These are phyloP conservation scores for Volucella inanis DNA, from an alignment of 2,888 invertebrate genomes.

Conservation along the genomic window DNA sequence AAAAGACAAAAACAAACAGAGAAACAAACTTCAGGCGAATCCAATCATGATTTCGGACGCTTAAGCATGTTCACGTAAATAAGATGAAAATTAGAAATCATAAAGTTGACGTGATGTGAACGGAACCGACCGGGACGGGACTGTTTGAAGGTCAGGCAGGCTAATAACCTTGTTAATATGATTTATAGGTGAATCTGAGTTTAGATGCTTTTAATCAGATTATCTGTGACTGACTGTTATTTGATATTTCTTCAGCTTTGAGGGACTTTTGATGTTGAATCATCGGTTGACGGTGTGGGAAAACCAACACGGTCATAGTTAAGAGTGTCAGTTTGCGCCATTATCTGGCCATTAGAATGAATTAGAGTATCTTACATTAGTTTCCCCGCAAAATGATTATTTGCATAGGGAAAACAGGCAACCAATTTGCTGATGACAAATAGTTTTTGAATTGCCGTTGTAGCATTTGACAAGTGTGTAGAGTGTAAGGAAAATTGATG, in stretches of 20 bases:
- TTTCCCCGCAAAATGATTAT: too few species aligned
- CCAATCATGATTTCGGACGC: conserved; percentile 3
- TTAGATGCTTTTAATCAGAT: conserved; percentile 18
- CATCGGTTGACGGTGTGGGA: not conserved
- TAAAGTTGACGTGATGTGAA: not conserved
- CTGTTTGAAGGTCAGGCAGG: conserved; percentile 11
- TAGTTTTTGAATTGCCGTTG: too few species aligned
- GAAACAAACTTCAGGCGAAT: conserved; percentile 1
- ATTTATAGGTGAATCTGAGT: conserved; percentile 15
- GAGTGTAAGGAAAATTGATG: too few species aligned
- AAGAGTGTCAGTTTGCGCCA: not conserved
- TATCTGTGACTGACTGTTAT: not conserved
- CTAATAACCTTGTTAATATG: conserved; percentile 50
- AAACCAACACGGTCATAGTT: too few species aligned
- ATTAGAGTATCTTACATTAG: too few species aligned
- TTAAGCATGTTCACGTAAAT: conserved; percentile 15
- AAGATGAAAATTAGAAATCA: conserved; percentile 44
- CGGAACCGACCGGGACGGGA: not conserved
- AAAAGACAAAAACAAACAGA: not conserved
- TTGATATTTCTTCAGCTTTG: conserved; percentile 1
- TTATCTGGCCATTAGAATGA: too few species aligned
- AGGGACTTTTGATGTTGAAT: conserved; percentile 40
- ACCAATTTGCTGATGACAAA: too few species aligned
- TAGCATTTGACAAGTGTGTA: too few species aligned
- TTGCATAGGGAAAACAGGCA: too few species aligned